These are phyloP conservation scores for Chamaetylas fuelleborni DNA, from an alignment of 2,113 vertebrate genomes.

Conservation along the genomic window DNA sequence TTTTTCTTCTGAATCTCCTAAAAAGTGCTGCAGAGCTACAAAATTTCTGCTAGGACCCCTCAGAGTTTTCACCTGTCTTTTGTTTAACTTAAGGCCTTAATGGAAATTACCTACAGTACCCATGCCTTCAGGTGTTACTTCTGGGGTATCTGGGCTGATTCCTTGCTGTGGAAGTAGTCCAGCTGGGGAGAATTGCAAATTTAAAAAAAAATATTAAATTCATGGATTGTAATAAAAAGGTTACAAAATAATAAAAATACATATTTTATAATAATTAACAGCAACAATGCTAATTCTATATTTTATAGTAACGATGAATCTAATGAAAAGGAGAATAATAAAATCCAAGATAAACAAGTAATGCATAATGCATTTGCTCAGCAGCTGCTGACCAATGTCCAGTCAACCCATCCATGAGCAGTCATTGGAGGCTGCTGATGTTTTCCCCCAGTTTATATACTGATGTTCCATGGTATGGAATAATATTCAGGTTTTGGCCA, in stretches of 20 bases:
- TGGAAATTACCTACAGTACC: neutral
- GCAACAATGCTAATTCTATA: neutral
- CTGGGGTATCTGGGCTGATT: neutral
- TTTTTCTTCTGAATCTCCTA: neutral
- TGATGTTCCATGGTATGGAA: neutral
- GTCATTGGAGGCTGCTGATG: neutral
- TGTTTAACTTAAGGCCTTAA: neutral
- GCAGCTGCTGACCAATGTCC: accelerated
- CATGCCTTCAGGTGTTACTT: neutral
- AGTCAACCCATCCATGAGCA: neutral
- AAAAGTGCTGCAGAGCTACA: neutral
- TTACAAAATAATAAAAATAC: neutral
- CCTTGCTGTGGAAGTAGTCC: neutral
- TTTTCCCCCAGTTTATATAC: neutral
- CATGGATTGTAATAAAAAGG: neutral
- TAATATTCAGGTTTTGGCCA: neutral
- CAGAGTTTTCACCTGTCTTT: neutral
- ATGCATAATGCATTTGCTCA: neutral
- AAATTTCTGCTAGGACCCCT: neutral
- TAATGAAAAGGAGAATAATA: neutral
- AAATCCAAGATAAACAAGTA: neutral
- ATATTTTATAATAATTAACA: neutral
- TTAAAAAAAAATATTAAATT: neutral
- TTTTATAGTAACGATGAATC: neutral
- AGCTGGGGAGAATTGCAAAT: neutral